A percentile compares a stretch with the other conserved stretches of the same genome.
These are phyloP conservation scores for Eupithecia abbreviata DNA, from an alignment of 2,888 invertebrate genomes.

Conservation along the genomic window DNA sequence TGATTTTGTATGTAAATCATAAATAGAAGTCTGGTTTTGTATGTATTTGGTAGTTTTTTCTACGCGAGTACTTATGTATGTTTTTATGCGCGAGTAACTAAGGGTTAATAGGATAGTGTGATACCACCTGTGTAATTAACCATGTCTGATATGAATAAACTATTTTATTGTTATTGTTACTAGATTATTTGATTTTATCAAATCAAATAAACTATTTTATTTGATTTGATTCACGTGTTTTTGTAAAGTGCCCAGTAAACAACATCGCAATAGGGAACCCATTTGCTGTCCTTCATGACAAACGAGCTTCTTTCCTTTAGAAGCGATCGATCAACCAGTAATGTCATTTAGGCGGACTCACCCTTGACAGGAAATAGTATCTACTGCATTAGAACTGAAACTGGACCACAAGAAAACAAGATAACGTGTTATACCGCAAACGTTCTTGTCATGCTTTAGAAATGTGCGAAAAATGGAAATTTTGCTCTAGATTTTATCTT, in stretches of 20 bases:
- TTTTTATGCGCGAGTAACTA: too few relatives aligned
- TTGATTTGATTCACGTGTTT: constrained; percentile 60
- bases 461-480: not conserved
- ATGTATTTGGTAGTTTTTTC: too few relatives aligned
- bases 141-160: too few relatives aligned
- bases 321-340: constrained; percentile 72
- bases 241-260: constrained; percentile 71
- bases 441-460: constrained; percentile 2
- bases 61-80: too few relatives aligned
- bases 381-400: constrained; percentile 20
- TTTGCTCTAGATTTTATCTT: constrained; percentile 7
- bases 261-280: constrained; percentile 69
- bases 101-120: too few relatives aligned
- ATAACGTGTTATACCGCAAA: not conserved
- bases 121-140: too few relatives aligned
- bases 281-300: constrained; percentile 77
- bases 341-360: constrained; percentile 62
- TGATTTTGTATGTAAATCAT: too few relatives aligned
- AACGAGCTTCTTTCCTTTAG: constrained; percentile 69
- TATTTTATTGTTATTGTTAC: too few relatives aligned
- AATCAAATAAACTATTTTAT: too few relatives aligned
- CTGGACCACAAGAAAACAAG: not conserved
- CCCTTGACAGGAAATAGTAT: constrained; percentile 32
- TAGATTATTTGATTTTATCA: too few relatives aligned
- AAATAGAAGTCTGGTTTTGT: too few relatives aligned